These are phyloP conservation scores for Grantiella picta DNA, from an alignment of 2,113 vertebrate genomes.

Conservation along the genomic window DNA sequence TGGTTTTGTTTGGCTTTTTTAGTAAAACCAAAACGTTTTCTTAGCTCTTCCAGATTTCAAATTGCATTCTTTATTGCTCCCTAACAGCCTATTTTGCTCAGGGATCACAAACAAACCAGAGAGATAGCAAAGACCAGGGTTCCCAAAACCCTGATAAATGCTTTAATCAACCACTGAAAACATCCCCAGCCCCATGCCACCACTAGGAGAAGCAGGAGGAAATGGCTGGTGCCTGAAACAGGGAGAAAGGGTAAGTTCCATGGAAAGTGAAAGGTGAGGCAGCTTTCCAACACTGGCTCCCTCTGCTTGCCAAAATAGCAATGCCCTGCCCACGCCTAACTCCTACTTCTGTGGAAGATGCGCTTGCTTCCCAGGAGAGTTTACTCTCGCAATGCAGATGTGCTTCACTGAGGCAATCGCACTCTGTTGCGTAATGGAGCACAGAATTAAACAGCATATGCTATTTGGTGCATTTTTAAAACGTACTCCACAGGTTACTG, in stretches of 20 bases:
- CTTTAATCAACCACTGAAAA: not conserved
- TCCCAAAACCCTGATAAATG: not conserved
- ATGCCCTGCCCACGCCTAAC: not conserved
- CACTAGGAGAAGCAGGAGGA: not conserved
- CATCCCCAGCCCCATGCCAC: not conserved
- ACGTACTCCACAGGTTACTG: constrained; percentile 48
- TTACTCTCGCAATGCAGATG: constrained; percentile 14
- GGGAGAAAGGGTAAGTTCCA: constrained; percentile 45
- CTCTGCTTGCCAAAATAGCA: constrained; percentile 29
- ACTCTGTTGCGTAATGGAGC: not conserved
- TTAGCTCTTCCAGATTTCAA: not conserved
- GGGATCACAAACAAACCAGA: not conserved
- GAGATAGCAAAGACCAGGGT: not conserved
- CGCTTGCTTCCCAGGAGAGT: constrained; percentile 16
- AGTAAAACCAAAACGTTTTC: not conserved
- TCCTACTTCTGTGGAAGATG: constrained; percentile 1
- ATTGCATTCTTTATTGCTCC: not conserved
- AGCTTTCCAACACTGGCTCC: constrained; percentile 34
- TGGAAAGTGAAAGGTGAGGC: constrained; percentile 51
- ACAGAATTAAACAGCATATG: constrained; percentile 38
- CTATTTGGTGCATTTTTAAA: constrained; percentile 26
- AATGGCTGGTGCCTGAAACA: not conserved
- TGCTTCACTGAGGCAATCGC: constrained; percentile 1
- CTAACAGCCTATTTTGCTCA: not conserved
- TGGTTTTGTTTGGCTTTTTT: not conserved